Base-by-base conservation (phyloP, 1,140 invertebrate genomes). In the Drosophila elegans region DNA sequence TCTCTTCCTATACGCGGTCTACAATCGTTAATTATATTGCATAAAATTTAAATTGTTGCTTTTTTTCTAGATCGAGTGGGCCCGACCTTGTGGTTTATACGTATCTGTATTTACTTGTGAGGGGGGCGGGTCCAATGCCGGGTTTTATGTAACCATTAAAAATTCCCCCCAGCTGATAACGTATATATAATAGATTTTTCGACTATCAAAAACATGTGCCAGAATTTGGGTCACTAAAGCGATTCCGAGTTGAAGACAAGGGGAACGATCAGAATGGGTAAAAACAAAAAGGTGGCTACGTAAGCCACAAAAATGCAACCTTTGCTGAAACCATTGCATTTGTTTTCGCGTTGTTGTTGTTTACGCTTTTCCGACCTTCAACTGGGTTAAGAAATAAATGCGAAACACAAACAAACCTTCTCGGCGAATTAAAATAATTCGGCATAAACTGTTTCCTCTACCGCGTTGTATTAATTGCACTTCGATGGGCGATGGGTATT, bases 41-140 rank as follows among this genome's bases (percentile, higher is more conserved):
- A 67, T 32, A 67, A 66, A 75, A 68, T 76, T 42, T 68, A 76
- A 76, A 76, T 76, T 76, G 62, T 54, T 75, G 54, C 16, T 21
- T 68, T 55, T 60, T 76, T 60, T 45, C 49, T 66, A 59, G 52
- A 57, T 67, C 54, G 61, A 66, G 27, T 16, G 49, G 74, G 36
- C 41, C 38, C 51, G 39, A 34, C 60, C 53, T 55, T 66, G 53
- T 27, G 52, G 32, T 44, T n/a, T 36, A 36, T 3, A 11, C 9
- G 11, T 36, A 13, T 5, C 44, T 27, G 36, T 38, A 13, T 52
- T 36, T 11, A 21, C 29, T 21, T 11, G 49, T 5, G 13, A 36
- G 61, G 67, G 54, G n/a, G 64, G 42, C 49, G 49, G 51, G 42
- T 13, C 39, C 42, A 45, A 9, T 12, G 36, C 44, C 51, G 67